These are phyloP conservation scores for Tachina grossa DNA, from an alignment of 2,888 invertebrate species.

Conservation along the genomic window DNA sequence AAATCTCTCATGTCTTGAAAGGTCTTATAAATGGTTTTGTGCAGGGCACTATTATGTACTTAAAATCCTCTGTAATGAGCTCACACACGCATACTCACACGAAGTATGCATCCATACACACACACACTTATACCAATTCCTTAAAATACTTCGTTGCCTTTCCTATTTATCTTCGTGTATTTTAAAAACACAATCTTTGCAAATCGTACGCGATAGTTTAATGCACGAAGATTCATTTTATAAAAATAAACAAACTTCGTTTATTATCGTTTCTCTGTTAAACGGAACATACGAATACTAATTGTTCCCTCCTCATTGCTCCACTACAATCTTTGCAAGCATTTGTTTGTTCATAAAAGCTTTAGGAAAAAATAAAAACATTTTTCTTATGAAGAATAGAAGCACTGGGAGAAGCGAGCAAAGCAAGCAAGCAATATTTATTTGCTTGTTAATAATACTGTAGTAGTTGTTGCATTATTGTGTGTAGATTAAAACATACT, in stretches of 20 bases:
- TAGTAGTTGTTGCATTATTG: conserved; percentile 34
- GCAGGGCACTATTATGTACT: no score
- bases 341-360: background rate
- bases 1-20: no score
- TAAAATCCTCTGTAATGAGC: background rate
- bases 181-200: background rate
- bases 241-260: background rate
- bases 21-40: no score
- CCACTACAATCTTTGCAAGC: background rate
- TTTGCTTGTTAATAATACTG: conserved; percentile 7
- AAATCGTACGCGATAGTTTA: background rate
- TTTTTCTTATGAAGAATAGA: background rate
- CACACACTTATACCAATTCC: background rate
- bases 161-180: background rate
- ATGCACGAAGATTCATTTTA: background rate
- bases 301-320: background rate
- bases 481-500: conserved; percentile 17
- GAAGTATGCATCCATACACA: background rate
- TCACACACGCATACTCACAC: background rate
- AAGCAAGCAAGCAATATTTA: background rate
- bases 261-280: background rate
- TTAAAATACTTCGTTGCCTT: background rate
- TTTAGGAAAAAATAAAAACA: background rate
- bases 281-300: background rate
- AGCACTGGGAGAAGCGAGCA: background rate